These are phyloP conservation scores for Chaetura pelagica DNA, from an alignment of 2,113 vertebrate species.

Conservation along the genomic window DNA sequence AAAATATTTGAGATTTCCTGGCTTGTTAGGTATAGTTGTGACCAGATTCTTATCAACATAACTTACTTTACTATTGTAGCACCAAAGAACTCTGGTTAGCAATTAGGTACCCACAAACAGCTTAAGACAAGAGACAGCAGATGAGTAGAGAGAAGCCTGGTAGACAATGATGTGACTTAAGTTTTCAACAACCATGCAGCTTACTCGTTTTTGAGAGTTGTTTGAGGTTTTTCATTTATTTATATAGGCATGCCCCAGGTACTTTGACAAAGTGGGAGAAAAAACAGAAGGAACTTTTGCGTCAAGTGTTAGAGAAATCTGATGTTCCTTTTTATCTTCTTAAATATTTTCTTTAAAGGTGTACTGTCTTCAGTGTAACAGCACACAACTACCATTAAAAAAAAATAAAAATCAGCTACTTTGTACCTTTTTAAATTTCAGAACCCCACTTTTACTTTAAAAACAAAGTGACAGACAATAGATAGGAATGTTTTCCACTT, in stretches of 20 bases:
- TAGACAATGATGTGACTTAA: background rate
- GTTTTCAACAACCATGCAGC: background rate
- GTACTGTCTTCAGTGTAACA: background rate
- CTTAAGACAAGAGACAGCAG: background rate
- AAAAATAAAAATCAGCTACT: background rate
- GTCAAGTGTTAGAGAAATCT: background rate
- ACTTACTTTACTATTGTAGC: background rate
- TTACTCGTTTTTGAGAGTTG: background rate
- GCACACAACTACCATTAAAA: background rate
- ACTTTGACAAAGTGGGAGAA: background rate
- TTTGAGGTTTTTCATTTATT: background rate
- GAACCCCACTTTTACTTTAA: background rate
- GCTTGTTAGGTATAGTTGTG: background rate
- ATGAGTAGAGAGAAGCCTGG: background rate
- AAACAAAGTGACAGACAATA: background rate
- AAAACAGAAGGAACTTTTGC: background rate
- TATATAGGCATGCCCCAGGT: background rate
- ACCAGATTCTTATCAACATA: background rate
- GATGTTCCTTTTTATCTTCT: background rate
- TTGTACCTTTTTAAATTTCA: background rate
- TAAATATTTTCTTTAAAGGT: background rate
- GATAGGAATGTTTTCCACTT: background rate
- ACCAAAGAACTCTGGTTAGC: background rate
- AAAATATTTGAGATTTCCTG: background rate
- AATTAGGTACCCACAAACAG: background rate